Percentiles rank a stretch among this genome's conserved stretches.
Evolutionary conservation across 2,797 vertebrate species (phyloP).

Genomic region (Synanceia verrucosa): DNA sequence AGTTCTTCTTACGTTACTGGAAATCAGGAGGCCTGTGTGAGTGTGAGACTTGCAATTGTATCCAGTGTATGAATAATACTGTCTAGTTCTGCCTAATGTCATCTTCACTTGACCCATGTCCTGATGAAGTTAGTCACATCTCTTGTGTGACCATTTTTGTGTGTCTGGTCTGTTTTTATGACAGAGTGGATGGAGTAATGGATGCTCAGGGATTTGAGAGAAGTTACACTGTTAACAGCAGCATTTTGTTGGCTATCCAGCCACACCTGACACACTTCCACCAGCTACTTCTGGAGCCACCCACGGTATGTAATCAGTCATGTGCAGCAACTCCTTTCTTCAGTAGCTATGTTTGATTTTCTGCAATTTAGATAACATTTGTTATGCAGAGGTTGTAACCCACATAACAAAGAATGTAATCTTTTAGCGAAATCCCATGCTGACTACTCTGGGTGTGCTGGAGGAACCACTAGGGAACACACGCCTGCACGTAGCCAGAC

Average conservation of each 20-base stretch:
- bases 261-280: conserved; percentile 95
- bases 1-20: conserved; percentile 93
- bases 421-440: conserved; percentile 87
- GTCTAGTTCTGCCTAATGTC: not conserved
- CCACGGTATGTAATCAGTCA: conserved; percentile 91
- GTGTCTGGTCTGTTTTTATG: conserved; percentile 22
- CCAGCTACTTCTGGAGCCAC: conserved; percentile 92
- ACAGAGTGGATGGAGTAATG: conserved; percentile 92
- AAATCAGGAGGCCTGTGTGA: conserved; percentile 93
- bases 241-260: conserved; percentile 90
- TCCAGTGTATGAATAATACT: not conserved
- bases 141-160: not conserved
- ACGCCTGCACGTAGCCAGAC: conserved; percentile 92
- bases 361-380: not conserved
- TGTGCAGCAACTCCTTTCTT: not conserved
- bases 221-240: conserved; percentile 89
- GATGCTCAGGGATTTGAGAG: conserved; percentile 96
- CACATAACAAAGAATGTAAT: not conserved
- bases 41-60: conserved; percentile 45
- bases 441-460: conserved; percentile 92
- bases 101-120: not conserved
- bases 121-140: not conserved
- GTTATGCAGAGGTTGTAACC: not conserved
- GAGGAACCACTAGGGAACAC: conserved; percentile 95
- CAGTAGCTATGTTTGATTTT: not conserved